Conservation (phyloP, 1,140 invertebrate species). For the Monomorium pharaonis region DNA sequence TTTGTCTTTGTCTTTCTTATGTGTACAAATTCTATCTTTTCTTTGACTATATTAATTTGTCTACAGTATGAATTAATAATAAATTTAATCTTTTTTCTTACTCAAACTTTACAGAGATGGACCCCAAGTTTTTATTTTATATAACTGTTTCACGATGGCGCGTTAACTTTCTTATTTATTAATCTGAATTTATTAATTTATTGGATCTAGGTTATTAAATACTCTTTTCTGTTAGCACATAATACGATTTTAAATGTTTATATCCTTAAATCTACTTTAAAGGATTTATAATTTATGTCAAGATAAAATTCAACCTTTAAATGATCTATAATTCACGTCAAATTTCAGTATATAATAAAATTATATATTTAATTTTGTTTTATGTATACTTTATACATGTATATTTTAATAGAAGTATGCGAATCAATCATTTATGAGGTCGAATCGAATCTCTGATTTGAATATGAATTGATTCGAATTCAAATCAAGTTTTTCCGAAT, state of each 20-base stretch:
- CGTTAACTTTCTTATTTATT: conserved; percentile 12
- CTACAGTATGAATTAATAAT: not conserved
- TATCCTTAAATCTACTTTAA: not conserved
- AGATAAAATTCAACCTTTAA: too few species aligned
- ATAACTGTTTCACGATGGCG: not conserved
- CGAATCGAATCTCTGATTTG: too few species aligned
- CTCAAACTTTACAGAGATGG: conserved; percentile 64
- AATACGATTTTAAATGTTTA: not conserved
- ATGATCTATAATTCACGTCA: not conserved
- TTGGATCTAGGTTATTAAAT: not conserved
- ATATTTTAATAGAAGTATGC: not conserved
- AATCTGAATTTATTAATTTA: not conserved
- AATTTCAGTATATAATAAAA: not conserved
- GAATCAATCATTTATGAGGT: too few species aligned
- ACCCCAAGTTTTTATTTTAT: conserved; percentile 10
- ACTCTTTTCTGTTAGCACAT: not conserved
- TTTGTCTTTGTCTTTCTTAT: conserved; percentile 49
- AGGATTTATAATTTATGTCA: too few species aligned
- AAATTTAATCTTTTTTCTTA: conserved; percentile 57
- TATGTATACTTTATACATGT: not conserved
- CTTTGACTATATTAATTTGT: conserved; percentile 36
- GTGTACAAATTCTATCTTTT: conserved; percentile 44
- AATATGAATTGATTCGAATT: too few species aligned
- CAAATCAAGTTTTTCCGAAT: too few species aligned
- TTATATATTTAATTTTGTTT: not conserved